phyloP scores from a whole-genome alignment of 1,140 invertebrate genomes.

The Solenopsis fugax region DNA sequence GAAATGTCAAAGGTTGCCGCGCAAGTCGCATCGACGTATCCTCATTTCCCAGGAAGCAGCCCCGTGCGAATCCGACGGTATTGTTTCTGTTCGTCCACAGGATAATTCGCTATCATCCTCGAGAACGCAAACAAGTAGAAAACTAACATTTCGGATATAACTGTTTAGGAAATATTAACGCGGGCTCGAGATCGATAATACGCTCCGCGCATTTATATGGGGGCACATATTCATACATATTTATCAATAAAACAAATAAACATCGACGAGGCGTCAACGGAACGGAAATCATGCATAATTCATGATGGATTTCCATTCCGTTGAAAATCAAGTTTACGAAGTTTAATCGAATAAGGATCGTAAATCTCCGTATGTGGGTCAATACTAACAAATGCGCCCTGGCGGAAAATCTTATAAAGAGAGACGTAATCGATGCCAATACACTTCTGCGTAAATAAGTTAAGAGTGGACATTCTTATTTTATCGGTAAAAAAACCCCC shows the following conservation, averaged over 20 bases:
- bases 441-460: conserved; percentile 23
- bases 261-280: background rate
- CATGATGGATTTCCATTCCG: conserved; percentile 6
- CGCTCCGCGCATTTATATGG: background rate
- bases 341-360: conserved; percentile 13
- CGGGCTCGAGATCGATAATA: background rate
- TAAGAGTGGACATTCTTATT: background rate
- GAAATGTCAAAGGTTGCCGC: conserved; percentile 81
- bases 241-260: conserved; percentile 40
- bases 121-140: background rate
- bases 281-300: background rate
- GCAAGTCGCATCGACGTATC: conserved; percentile 73
- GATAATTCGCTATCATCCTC: conserved; percentile 56
- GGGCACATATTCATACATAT: background rate
- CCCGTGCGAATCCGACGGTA: conserved; percentile 36
- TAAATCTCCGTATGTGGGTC: background rate
- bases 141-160: background rate
- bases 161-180: conserved; percentile 3
- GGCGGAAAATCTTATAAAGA: background rate
- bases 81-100: conserved; percentile 53
- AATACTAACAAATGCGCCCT: background rate
- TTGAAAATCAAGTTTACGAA: conserved; percentile 29
- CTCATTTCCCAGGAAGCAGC: conserved; percentile 68
- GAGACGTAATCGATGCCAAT: background rate
- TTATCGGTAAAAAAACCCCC: background rate